These are phyloP conservation scores for Apotomis betuletana DNA, from an alignment of 2,888 invertebrate species.

Conservation along the genomic window DNA sequence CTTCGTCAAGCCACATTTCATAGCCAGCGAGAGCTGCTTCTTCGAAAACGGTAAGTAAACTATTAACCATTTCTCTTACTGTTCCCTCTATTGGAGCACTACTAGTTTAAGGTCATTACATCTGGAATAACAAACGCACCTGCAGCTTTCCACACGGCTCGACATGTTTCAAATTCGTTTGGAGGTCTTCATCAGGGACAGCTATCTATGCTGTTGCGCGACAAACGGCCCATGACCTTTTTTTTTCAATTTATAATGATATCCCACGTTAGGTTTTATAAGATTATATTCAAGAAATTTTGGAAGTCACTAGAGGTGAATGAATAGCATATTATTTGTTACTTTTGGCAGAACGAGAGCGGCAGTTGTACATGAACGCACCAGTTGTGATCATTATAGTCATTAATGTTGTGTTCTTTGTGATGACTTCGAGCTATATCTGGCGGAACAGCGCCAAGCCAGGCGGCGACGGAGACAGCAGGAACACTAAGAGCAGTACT, in stretches of 20 bases:
- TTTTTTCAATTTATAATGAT: too few species aligned
- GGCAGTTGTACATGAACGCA: background rate
- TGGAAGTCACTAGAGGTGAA: too few species aligned
- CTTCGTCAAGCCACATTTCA: conserved; percentile 8
- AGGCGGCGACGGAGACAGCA: conserved; percentile 7
- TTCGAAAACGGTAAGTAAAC: background rate
- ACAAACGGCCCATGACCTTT: too few species aligned
- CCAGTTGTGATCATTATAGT: background rate
- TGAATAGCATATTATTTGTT: background rate
- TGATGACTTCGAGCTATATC: background rate
- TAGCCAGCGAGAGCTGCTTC: background rate
- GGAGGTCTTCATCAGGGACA: too few species aligned
- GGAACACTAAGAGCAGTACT: conserved; percentile 2
- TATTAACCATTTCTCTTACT: background rate
- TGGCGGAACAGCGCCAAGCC: conserved; percentile 2
- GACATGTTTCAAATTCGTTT: too few species aligned
- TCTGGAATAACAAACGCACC: too few species aligned
- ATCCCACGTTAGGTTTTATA: too few species aligned
- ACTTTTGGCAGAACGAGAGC: conserved; percentile 1
- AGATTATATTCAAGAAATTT: too few species aligned
- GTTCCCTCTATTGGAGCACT: background rate
- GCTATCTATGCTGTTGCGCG: too few species aligned
- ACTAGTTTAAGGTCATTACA: too few species aligned
- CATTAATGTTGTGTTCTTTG: conserved; percentile 4
- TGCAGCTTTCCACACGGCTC: too few species aligned